A percentile compares a stretch with the other conserved stretches of the same genome.
Evolutionary conservation across 2,113 vertebrate genomes (phyloP).

Genomic region (Platichthys flesus): DNA sequence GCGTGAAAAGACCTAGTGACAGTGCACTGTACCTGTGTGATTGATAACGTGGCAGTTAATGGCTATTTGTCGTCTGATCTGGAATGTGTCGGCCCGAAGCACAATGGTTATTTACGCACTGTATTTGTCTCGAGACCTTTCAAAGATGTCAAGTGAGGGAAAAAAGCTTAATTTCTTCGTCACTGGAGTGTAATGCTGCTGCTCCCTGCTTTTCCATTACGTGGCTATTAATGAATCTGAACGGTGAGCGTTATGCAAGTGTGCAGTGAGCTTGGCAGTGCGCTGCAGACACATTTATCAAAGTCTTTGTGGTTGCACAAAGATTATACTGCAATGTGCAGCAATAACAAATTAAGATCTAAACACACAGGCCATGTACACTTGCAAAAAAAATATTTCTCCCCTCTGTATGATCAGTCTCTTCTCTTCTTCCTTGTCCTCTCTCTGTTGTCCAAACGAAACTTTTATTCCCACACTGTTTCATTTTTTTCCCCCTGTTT

Average conservation of each 20-base stretch:
- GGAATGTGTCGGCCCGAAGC: conserved; percentile 63
- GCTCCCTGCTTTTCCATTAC: conserved; percentile 44
- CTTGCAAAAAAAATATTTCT: conserved; percentile 27
- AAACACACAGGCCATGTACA: conserved; percentile 22
- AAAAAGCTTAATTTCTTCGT: neutral
- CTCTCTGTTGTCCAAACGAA: conserved; percentile 28
- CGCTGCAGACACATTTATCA: conserved; percentile 54
- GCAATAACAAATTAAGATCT: conserved; percentile 56
- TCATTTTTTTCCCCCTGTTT: conserved; percentile 28
- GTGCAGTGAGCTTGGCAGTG: conserved; percentile 21
- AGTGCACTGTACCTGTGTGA: conserved; percentile 62
- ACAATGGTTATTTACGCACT: conserved; percentile 46
- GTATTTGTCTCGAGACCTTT: conserved; percentile 40
- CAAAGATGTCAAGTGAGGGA: conserved; percentile 26
- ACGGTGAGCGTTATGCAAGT: conserved; percentile 42
- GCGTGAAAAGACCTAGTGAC: conserved; percentile 63
- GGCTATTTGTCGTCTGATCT: conserved; percentile 64
- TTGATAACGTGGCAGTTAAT: conserved; percentile 59
- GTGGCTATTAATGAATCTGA: conserved; percentile 27
- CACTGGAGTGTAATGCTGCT: neutral
- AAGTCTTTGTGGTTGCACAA: conserved; percentile 42
- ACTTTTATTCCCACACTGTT: conserved; percentile 5
- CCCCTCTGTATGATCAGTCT: conserved; percentile 2
- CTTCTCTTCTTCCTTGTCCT: neutral
- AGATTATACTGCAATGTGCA: conserved; percentile 55